Evolutionary conservation across 30 jellyfish, hydroid and myxozoan species (phyloP).

Genomic region (Cassiopea andromeda): DNA sequence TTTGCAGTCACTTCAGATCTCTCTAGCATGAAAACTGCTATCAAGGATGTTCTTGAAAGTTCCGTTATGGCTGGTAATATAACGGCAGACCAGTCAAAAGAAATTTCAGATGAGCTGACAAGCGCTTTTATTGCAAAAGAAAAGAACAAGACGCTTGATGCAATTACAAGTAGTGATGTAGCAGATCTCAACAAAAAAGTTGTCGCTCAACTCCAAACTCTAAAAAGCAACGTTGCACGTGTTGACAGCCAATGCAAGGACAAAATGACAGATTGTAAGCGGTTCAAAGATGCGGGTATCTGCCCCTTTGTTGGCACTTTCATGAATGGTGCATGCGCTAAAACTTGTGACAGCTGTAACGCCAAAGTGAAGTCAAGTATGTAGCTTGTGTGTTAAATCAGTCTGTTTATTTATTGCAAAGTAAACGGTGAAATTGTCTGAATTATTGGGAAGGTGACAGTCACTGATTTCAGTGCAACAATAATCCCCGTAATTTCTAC

Average conservation of each 20-base stretch:
- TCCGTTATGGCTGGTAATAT: constrained; percentile 83
- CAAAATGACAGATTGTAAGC: constrained; percentile 64
- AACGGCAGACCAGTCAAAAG: constrained; percentile 67
- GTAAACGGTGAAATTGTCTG: too few relatives aligned
- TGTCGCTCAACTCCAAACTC: constrained; percentile 7
- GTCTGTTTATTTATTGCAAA: neutral
- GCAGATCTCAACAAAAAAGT: constrained; percentile 6
- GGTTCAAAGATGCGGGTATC: constrained; percentile 90
- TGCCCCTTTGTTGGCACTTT: constrained; percentile 93
- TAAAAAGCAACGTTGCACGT: constrained; percentile 53
- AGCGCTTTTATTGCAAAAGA: constrained; percentile 56
- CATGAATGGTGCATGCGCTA: constrained; percentile 93
- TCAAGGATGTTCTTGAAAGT: constrained; percentile 75
- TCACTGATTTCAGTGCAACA: too few relatives aligned
- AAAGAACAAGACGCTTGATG: constrained; percentile 61
- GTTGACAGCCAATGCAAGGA: constrained; percentile 69
- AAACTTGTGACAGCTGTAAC: constrained; percentile 85
- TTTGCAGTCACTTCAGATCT: constrained; percentile 41
- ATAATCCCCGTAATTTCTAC: too few relatives aligned
- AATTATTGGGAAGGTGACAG: too few relatives aligned
- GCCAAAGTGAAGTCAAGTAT: constrained; percentile 44
- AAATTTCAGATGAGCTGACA: constrained; percentile 70
- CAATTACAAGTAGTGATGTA: neutral
- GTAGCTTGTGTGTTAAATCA: neutral
- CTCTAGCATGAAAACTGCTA: constrained; percentile 74